Evolutionary conservation across 2,113 vertebrate genomes (phyloP), one percentile per base, ranked within the genome.

Genomic region (Triplophysa dalaica): DNA sequence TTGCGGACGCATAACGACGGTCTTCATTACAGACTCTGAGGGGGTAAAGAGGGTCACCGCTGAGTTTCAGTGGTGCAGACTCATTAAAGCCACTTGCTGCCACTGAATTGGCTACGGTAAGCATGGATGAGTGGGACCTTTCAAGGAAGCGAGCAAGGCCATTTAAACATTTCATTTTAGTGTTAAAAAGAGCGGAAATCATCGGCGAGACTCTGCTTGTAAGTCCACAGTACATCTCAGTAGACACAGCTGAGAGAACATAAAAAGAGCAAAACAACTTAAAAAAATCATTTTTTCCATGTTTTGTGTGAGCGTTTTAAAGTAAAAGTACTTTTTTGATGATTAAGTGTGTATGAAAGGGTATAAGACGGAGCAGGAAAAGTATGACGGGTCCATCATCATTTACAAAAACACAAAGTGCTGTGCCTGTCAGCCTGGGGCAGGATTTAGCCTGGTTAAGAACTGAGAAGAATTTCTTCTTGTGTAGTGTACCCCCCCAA

Each of bases 91-190:
- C n/a, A 60, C 29, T 43, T 5, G 3, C 33, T 60, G 70, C 29
- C 29, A 73, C 19, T 60, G 54, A 73, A 19, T 19, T 60, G n/a
- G 54, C 70, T 58, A 17, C 9, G 0, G 29, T 60, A 73, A 73
- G 50, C 26, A 73, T 73, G 70, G 41, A 54, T 22, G 54, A 73
- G 70, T 29, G 56, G 33, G 70, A 43, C 52, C 54, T 60, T 73
- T 41, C 54, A 14, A 56, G 7, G 29, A 2, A 73, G 54, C 54
- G 38, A 58, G 24, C 69, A 21, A 58, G 26, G 70, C 19, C 29
- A 73, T 73, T 73, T 73, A 58, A 58, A 26, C 70, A 73, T 73
- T 73, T 73, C 19, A 41, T 73, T 73, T 73, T 41, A 60, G 26
- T 41, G n/a, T 60, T 22, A 24, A 73, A 73, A 19, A 60, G n/a